These are phyloP conservation scores for Mormyrus lacerda DNA, from an alignment of 2,113 vertebrate species.

Conservation along the genomic window DNA sequence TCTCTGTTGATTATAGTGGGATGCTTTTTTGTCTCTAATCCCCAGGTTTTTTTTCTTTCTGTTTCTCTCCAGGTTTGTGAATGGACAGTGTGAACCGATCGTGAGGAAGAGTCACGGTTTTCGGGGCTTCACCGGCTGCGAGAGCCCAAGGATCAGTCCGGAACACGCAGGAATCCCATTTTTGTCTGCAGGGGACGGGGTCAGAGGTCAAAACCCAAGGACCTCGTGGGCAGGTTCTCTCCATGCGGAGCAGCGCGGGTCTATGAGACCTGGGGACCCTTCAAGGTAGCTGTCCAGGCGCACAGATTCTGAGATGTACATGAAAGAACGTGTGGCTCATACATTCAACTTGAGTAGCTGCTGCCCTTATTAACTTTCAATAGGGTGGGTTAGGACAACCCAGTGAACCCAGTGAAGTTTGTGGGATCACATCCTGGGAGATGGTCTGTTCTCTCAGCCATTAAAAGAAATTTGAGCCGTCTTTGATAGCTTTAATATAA, in stretches of 20 bases:
- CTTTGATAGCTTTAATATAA: neutral
- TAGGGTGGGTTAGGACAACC: neutral
- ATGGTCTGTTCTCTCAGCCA: neutral
- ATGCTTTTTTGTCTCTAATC: neutral
- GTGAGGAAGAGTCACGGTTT: neutral
- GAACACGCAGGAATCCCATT: slow-evolving; percentile 14
- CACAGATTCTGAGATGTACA: neutral
- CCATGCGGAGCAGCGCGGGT: slow-evolving; percentile 34
- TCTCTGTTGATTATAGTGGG: neutral
- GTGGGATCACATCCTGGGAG: neutral
- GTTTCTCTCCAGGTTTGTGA: slow-evolving; percentile 28
- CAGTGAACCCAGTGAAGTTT: too few relatives aligned
- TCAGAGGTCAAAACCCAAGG: slow-evolving; percentile 17
- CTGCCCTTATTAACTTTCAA: neutral
- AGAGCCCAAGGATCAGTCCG: neutral
- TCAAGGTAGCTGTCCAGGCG: slow-evolving; percentile 31
- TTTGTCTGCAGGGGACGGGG: slow-evolving; percentile 20
- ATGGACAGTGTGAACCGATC: slow-evolving; percentile 16
- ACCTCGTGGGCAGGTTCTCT: slow-evolving; percentile 29
- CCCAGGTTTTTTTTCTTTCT: neutral
- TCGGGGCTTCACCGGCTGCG: neutral
- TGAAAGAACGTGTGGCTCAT: neutral
- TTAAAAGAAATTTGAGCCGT: neutral
- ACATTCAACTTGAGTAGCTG: neutral
- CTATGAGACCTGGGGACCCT: slow-evolving; percentile 43